Evolutionary conservation across 2,113 vertebrate genomes (phyloP).

Genomic region (Platanista minor): DNA sequence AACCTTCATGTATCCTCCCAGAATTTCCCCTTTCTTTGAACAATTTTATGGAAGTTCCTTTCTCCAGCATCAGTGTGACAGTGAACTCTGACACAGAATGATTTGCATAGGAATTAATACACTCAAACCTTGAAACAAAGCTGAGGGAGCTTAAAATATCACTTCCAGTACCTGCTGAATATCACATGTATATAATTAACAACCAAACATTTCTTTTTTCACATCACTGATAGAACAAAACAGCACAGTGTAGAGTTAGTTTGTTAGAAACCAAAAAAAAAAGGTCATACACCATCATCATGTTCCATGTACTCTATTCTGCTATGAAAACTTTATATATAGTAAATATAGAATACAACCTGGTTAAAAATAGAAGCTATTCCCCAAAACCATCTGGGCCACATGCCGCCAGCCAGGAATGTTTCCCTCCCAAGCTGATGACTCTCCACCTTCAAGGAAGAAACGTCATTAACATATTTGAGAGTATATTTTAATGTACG

Average conservation of each 20-base stretch:
- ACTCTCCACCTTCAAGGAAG: background rate
- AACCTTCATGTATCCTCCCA: background rate
- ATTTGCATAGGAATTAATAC: slow-evolving; percentile 49
- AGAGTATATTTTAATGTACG: background rate
- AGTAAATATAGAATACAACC: background rate
- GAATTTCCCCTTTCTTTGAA: background rate
- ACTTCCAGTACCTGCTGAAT: background rate
- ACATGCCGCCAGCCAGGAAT: too few relatives aligned
- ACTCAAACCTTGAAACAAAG: slow-evolving; percentile 42
- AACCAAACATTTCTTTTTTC: background rate
- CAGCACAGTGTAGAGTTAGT: background rate
- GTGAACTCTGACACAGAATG: background rate
- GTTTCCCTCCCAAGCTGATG: background rate
- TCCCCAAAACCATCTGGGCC: background rate
- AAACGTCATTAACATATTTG: accelerated
- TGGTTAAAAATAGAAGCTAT: background rate
- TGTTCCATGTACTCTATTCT: background rate
- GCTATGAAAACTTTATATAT: background rate
- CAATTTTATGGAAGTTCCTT: background rate
- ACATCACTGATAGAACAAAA: background rate
- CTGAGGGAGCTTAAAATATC: slow-evolving; percentile 48
- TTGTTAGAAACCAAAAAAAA: background rate
- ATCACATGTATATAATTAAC: background rate
- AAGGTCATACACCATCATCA: accelerated
- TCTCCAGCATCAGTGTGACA: background rate